A percentile compares a stretch with the other conserved stretches of the same genome.
Evolutionary conservation across 2,888 invertebrate species (phyloP).

Genomic region (Cantharis nigra): DNA sequence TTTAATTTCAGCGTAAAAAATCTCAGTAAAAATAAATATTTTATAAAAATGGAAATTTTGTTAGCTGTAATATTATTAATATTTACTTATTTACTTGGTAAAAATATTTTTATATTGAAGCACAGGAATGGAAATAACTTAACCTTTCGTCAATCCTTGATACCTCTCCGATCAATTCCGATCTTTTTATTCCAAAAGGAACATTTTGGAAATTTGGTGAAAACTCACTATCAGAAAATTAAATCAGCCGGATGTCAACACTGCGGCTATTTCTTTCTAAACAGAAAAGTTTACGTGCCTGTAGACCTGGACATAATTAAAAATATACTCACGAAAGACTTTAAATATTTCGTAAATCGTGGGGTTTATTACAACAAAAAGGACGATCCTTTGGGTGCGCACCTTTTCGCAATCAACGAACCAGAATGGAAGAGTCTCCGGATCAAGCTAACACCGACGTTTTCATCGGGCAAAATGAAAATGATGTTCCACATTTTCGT

Average conservation of each 20-base stretch:
- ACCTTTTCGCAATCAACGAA: too few species aligned
- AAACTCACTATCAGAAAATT: background rate
- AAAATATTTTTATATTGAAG: background rate
- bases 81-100: background rate
- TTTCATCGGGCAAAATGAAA: constrained; percentile 56
- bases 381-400: background rate
- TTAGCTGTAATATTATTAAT: background rate
- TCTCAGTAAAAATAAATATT: too few species aligned
- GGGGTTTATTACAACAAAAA: background rate
- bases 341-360: background rate
- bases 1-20: too few species aligned
- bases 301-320: background rate
- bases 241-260: background rate
- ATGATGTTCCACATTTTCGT: constrained; percentile 50
- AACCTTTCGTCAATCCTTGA: background rate
- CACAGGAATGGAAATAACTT: background rate
- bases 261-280: background rate
- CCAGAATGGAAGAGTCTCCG: constrained; percentile 54
- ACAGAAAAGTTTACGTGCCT: background rate
- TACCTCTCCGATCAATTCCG: background rate
- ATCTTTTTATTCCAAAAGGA: background rate
- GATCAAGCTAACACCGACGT: constrained; percentile 52
- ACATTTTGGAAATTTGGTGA: background rate
- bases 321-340: background rate
- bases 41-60: background rate